phyloP scores from a whole-genome alignment of 1,140 invertebrate species.

The Zaprionus nigranus region DNA sequence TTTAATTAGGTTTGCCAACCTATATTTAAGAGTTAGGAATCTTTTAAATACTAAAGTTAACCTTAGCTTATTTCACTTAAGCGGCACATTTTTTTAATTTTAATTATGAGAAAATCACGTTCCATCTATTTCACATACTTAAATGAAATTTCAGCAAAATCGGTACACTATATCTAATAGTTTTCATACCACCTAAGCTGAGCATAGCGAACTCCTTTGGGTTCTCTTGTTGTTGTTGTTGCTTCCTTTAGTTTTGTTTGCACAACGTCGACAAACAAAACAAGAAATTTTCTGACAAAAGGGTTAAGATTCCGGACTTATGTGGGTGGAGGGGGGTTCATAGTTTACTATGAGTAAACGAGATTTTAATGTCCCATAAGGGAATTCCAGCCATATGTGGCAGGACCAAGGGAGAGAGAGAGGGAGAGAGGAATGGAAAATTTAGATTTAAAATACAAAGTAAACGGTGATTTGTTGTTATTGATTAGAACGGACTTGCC shows the following conservation, averaged over 20 bases:
- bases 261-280: slow-evolving; percentile 60
- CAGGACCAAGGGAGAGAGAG: background rate
- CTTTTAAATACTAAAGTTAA: background rate
- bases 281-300: slow-evolving; percentile 38
- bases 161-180: slow-evolving; percentile 2
- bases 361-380: slow-evolving; percentile 84
- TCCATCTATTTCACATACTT: background rate
- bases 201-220: background rate
- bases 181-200: background rate
- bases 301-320: slow-evolving; percentile 43
- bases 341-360: slow-evolving; percentile 65
- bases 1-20: background rate
- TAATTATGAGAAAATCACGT: background rate
- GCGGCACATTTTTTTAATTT: background rate
- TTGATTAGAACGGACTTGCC: slow-evolving; percentile 79
- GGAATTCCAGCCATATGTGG: slow-evolving; percentile 64
- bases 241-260: slow-evolving; percentile 58
- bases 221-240: slow-evolving; percentile 32
- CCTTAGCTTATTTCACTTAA: background rate
- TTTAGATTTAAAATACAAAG: slow-evolving; percentile 78
- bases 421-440: background rate
- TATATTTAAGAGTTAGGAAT: background rate
- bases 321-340: slow-evolving; percentile 9
- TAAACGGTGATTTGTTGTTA: slow-evolving; percentile 84
- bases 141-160: slow-evolving; percentile 6